phyloP scores from a whole-genome alignment of 2,113 vertebrate species.

The Mobula birostris region DNA sequence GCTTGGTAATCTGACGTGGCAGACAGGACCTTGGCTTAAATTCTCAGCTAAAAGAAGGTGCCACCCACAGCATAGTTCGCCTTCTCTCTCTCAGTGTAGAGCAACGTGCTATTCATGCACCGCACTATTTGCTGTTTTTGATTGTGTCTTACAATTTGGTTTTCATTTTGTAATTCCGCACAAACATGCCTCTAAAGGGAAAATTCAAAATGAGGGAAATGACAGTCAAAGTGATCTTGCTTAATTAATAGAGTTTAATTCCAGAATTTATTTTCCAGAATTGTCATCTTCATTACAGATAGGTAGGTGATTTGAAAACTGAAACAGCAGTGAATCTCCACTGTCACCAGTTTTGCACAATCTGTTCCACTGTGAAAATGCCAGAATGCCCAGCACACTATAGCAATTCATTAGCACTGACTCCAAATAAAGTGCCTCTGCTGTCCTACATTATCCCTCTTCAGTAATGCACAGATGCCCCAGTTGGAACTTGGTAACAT shows the following conservation, averaged over 20 bases:
- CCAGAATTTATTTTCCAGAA: too few species aligned
- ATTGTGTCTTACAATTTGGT: not conserved
- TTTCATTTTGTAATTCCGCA: not conserved
- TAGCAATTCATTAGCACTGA: not conserved
- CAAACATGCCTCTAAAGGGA: not conserved
- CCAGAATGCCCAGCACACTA: not conserved
- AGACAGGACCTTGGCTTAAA: not conserved
- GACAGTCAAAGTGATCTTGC: not conserved
- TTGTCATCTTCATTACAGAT: too few species aligned
- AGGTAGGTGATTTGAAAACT: too few species aligned
- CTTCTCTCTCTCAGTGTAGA: not conserved
- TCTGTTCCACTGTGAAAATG: not conserved
- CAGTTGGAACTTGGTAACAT: not conserved
- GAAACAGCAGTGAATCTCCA: not conserved
- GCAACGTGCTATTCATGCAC: not conserved
- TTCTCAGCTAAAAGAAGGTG: too few species aligned
- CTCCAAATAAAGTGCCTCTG: not conserved
- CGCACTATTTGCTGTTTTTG: not conserved
- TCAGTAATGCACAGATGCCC: not conserved
- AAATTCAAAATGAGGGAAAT: not conserved
- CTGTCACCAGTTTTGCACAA: too few species aligned
- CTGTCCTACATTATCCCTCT: not conserved
- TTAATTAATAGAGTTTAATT: too few species aligned
- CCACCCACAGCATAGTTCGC: not conserved
- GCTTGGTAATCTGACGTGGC: not conserved